Conservation (phyloP, 35 echinoderm and acorn worm species). For the Lytechinus pictus region DNA sequence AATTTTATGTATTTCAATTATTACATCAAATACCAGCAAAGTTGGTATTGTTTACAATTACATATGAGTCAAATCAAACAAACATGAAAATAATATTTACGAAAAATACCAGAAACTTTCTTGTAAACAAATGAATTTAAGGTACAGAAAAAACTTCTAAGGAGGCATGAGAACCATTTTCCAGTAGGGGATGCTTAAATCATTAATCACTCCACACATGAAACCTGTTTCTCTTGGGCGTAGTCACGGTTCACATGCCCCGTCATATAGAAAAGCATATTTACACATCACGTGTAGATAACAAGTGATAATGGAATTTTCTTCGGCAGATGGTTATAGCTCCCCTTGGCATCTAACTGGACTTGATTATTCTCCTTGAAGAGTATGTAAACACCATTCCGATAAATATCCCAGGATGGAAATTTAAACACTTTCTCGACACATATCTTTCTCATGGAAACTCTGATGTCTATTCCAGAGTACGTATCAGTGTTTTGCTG, state of each 20-base stretch:
- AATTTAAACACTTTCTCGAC: not conserved
- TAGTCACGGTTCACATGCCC: not conserved
- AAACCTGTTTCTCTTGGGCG: not conserved
- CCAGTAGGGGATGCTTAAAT: not conserved
- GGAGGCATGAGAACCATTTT: not conserved
- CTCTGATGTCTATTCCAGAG: not conserved
- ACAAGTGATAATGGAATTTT: not conserved
- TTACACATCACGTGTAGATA: not conserved
- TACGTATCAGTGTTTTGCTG: not conserved
- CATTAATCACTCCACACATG: conserved; percentile 2
- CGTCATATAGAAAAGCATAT: not conserved
- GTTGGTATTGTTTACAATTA: no score
- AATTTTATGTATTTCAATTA: no score
- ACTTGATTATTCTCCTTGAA: not conserved
- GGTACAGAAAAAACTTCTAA: not conserved
- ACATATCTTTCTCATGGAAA: conserved; percentile 13
- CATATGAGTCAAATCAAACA: no score
- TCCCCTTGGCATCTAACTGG: not conserved
- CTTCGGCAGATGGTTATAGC: not conserved
- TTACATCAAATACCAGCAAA: no score
- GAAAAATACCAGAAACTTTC: no score
- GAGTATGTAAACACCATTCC: not conserved
- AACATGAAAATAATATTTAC: no score
- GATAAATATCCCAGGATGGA: not conserved
- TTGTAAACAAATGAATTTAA: not conserved